A percentile compares a stretch with the other conserved stretches of the same genome.
Conservation (phyloP, 1,140 invertebrate genomes). For the Eueides isabella region DNA sequence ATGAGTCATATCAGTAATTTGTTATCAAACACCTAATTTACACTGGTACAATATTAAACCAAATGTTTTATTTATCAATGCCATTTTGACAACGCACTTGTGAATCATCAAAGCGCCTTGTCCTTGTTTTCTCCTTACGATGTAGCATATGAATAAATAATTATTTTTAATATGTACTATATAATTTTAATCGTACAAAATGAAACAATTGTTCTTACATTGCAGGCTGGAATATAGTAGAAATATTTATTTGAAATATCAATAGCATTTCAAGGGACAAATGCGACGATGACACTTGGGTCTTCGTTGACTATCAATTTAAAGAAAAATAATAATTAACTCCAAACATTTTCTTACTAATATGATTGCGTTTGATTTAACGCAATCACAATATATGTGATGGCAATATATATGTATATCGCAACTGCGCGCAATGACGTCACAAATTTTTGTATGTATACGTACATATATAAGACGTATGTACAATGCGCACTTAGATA, state of each 20-base stretch:
- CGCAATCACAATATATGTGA: too few relatives aligned
- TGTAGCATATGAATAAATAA: not conserved
- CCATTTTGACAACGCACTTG: constrained; percentile 14
- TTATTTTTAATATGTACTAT: not conserved
- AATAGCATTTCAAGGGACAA: too few relatives aligned
- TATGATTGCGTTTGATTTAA: too few relatives aligned
- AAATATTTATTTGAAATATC: too few relatives aligned
- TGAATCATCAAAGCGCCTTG: constrained; percentile 5
- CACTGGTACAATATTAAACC: not conserved
- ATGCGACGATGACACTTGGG: too few relatives aligned
- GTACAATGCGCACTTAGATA: not conserved
- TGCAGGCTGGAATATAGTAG: too few relatives aligned
- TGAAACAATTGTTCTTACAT: too few relatives aligned
- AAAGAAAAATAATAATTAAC: too few relatives aligned
- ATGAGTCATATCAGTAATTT: constrained; percentile 8
- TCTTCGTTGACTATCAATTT: too few relatives aligned
- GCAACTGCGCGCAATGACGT: too few relatives aligned
- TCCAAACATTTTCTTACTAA: too few relatives aligned
- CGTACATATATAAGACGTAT: not conserved
- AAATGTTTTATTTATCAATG: constrained; percentile 18
- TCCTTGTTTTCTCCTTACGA: constrained; percentile 3
- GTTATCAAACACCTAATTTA: constrained; percentile 8
- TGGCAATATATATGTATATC: too few relatives aligned
- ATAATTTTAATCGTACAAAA: not conserved
- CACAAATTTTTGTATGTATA: not conserved